Evolutionary conservation across 2,888 invertebrate genomes (phyloP).

Genomic region (Serrognathus titanus): DNA sequence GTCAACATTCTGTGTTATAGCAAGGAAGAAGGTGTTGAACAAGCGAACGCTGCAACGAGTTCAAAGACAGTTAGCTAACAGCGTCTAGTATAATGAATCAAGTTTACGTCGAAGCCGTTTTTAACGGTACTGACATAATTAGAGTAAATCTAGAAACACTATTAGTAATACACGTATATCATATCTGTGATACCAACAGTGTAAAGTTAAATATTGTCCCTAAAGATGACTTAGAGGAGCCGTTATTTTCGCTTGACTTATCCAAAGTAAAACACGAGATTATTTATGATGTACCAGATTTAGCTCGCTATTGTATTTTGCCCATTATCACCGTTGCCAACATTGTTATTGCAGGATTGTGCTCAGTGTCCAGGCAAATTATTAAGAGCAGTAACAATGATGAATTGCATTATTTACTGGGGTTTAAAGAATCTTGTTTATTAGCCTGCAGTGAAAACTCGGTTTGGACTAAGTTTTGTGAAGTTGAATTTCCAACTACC

Average conservation of each 20-base stretch:
- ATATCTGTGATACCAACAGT: slow-evolving; percentile 54
- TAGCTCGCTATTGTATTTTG: slow-evolving; percentile 53
- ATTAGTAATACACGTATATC: slow-evolving; percentile 59
- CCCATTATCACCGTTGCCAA: slow-evolving; percentile 62
- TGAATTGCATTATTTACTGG: slow-evolving; percentile 56
- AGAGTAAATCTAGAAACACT: slow-evolving; percentile 55
- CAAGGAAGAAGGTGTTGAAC: slow-evolving; percentile 65
- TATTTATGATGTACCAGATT: slow-evolving; percentile 46
- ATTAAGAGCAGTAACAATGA: slow-evolving; percentile 47
- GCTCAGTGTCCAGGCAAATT: slow-evolving; percentile 66
- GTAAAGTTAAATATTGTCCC: slow-evolving; percentile 50
- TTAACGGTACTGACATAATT: slow-evolving; percentile 5
- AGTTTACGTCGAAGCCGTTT: slow-evolving; percentile 12
- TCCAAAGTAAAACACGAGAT: slow-evolving; percentile 42
- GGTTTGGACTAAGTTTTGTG: slow-evolving; percentile 90
- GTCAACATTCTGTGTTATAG: slow-evolving; percentile 63
- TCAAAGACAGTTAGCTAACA: slow-evolving; percentile 68
- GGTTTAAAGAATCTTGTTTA: slow-evolving; percentile 77
- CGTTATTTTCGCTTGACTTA: slow-evolving; percentile 41
- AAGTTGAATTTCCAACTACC: slow-evolving; percentile 70
- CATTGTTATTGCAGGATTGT: slow-evolving; percentile 71
- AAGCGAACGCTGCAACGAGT: slow-evolving; percentile 65
- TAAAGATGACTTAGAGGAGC: slow-evolving; percentile 25
- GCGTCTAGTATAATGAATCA: slow-evolving; percentile 41
- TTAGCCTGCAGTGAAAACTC: slow-evolving; percentile 81